Evolutionary conservation across 2,888 invertebrate species (phyloP), one percentile per base, ranked within the genome.

Genomic region (Meiosimyza platycephala): DNA sequence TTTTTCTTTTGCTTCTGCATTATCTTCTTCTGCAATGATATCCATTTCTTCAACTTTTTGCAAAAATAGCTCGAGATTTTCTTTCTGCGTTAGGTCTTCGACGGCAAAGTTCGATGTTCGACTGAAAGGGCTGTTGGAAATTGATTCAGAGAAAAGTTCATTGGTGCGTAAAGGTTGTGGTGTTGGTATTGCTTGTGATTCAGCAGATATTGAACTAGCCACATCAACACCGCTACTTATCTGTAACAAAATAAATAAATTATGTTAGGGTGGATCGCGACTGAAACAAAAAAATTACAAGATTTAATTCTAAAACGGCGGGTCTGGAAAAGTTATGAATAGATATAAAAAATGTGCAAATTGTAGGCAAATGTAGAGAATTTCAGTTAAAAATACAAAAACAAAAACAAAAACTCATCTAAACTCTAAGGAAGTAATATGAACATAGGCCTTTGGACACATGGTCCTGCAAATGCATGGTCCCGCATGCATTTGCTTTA

Each of bases 151-250:
- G 69, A 86, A 87, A 3, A 86, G 78, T 76, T 86, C 85, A 72
- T 85, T 86, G 3, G 85, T 83, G 62, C 79, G 81, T 13, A 86
- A 72, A 3, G 87, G 86, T 71, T 85, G 82, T 4, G 87, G 87
- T 7, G 83, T 82, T 6, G 78, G 73, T 48, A 60, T 59, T 18
- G 72, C 77, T 11, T 87, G 76, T 83, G 83, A 85, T 86, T 90
- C 86, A 82, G 90, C 85, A 78, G 82, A 85, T 13, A 90, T 86
- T 47, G 90, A 90, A 82, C 91, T 92, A 1, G 93, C 95, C 9
- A 95, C 92, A 88, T 96, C 96, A 50, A 94, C 89, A 12, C 93
- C 94, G 71, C 92, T 90, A 79, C 92, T 90, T n/a, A 92, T 90
- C 88, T 88, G 52, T 40, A 76, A 72, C 13, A 40, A 9, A 16